Conservation (phyloP, 2,888 invertebrate species). For the Desoria tigrina region DNA sequence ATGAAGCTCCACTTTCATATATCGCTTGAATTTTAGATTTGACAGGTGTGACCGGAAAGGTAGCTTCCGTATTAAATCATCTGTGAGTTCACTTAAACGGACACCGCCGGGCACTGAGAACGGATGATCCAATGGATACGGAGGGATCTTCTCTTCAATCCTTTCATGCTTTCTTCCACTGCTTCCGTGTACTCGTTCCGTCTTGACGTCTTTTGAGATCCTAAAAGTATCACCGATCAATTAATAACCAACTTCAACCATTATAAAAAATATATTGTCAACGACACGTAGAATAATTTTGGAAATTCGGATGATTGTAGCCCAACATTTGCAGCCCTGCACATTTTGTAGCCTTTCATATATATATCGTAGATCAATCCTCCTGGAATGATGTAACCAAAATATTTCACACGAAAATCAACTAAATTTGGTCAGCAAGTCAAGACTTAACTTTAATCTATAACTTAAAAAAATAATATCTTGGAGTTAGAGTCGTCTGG, state of each 20-base stretch:
- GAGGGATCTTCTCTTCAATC: constrained; percentile 1
- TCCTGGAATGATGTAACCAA: too few species aligned
- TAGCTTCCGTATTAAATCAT: constrained; percentile 30
- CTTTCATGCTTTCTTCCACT: background rate
- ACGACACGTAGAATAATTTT: too few species aligned
- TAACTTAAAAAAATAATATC: too few species aligned
- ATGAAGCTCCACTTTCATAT: constrained; percentile 86
- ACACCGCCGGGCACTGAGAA: constrained; percentile 37
- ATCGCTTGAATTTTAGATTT: constrained; percentile 67
- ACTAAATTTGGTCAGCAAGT: background rate
- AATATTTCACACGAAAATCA: background rate
- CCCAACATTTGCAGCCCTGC: too few species aligned
- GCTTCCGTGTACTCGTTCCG: background rate
- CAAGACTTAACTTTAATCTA: background rate
- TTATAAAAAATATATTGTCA: too few species aligned
- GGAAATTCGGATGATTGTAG: too few species aligned
- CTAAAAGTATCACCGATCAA: background rate
- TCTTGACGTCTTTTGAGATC: constrained; percentile 8
- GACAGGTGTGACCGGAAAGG: constrained; percentile 55
- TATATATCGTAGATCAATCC: too few species aligned
- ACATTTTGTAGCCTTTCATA: too few species aligned
- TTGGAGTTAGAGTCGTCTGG: too few species aligned
- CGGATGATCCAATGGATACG: constrained; percentile 31
- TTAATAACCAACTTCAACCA: background rate
- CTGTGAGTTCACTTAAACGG: constrained; percentile 28